Evolutionary conservation across 2,888 invertebrate genomes (phyloP).

Genomic region (Nomada flava): DNA sequence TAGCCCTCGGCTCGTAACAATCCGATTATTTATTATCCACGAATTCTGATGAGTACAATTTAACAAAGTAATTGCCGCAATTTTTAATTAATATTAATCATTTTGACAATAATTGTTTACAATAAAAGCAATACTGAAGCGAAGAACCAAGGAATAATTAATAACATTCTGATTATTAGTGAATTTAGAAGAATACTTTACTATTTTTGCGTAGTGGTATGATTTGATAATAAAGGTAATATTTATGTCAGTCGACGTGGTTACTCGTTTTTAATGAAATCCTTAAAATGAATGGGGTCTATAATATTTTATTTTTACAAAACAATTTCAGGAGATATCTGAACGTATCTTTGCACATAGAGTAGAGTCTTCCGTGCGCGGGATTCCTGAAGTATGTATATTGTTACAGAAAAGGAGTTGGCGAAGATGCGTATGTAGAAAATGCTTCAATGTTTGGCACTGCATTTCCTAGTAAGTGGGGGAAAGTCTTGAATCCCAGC

Average conservation of each 20-base stretch:
- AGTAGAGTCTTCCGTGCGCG: background rate
- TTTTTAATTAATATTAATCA: no score
- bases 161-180: no score
- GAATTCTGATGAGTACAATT: no score
- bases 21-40: no score
- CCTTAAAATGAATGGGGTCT: no score
- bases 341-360: background rate
- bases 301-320: background rate
- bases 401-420: background rate
- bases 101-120: no score
- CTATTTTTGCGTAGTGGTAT: no score
- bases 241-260: background rate
- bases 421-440: background rate
- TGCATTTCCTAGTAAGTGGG: background rate
- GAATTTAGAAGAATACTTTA: no score
- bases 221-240: background rate
- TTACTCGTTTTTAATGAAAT: background rate
- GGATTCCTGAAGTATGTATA: background rate
- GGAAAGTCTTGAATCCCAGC: background rate
- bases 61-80: no score
- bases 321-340: background rate
- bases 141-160: no score
- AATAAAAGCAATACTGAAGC: no score
- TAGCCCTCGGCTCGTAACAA: no score
- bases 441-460: background rate